phyloP scores from a whole-genome alignment of 1,140 invertebrate genomes.

The Pogonognathellus flavescens region DNA sequence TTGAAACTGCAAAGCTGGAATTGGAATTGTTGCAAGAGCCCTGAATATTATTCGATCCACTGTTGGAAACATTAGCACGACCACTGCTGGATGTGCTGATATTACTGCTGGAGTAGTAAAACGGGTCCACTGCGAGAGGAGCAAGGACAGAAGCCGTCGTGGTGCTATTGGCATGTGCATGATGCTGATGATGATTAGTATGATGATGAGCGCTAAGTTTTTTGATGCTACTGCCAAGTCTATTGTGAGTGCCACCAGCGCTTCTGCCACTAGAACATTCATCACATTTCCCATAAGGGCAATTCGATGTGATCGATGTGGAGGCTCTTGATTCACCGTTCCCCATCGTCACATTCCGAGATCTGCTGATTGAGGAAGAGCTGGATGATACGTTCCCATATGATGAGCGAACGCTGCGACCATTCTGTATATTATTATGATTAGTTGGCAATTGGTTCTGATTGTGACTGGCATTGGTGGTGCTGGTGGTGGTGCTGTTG shows the following conservation, averaged over 20 bases:
- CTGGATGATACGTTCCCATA: neutral
- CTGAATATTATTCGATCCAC: neutral
- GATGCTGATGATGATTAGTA: neutral
- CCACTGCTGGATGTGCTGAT: neutral
- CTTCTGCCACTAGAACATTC: conserved; percentile 57
- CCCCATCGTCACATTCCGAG: conserved; percentile 53
- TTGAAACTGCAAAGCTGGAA: conserved; percentile 36
- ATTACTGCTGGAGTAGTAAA: conserved; percentile 13
- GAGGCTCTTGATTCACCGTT: conserved; percentile 11
- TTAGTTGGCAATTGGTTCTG: conserved; percentile 46
- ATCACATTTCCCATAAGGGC: conserved; percentile 63
- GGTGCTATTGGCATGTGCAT: neutral
- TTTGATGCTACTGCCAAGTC: conserved; percentile 30
- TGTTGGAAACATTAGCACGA: neutral
- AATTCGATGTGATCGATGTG: conserved; percentile 52
- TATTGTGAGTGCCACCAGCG: conserved; percentile 18
- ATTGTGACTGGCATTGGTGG: conserved; percentile 44
- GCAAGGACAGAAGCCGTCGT: neutral
- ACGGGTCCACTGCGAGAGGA: neutral
- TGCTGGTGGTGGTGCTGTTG: neutral
- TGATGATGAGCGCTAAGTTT: conserved; percentile 16
- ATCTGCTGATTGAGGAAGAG: conserved; percentile 58
- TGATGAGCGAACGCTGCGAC: conserved; percentile 26
- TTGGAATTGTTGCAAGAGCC: conserved; percentile 6
- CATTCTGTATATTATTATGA: conserved; percentile 14